Base-by-base conservation (phyloP, 2,888 invertebrate species). In the Pemphredon lugubris region DNA sequence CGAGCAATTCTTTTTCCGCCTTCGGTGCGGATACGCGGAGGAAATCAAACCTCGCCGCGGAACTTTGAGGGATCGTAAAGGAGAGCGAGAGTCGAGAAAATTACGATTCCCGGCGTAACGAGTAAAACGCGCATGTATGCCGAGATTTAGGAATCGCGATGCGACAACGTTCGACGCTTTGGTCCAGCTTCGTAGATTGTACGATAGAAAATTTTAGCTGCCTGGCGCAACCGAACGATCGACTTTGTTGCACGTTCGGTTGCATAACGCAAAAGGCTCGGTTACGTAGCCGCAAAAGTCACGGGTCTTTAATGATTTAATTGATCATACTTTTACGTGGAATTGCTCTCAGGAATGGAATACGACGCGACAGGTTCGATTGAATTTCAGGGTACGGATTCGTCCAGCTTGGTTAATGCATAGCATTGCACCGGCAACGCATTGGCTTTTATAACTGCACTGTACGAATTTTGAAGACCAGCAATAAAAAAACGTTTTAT, bases 261-360 rank as follows among this genome's bases (percentile, higher is more conserved):
- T 30, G 9, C 9, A 2, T 30, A 30, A 30, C 9, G 2, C 30
- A n/a, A n/a, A 2, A 1, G 30, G 9, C 30, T 53, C 68, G n/a
- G 26, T 53, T 59, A 32, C 73, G 14, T 16, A 57, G 39, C 20
- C 37, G 51, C 47, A 59, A 76, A 65, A 53, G 47, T 39, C 16
- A 14, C 48, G n/a, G n/a, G n/a, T n/a, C n/a, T n/a, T 37, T 68
- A 53, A 70, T 69, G 63, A 71, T 71, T 61, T 71, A 69, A 71
- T 71, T 70, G 61, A 53, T 48, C 42, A 21, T 50, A 21, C 47
- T 47, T 30, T 45, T 23, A 18, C 55, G 50, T 32, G 48, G 39
- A 45, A 53, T 30, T 30, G 9, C 9, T 30, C 30, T 30, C 9
- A n/a, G 7, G 30, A 30, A 9, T 30, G 30, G 30, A 1, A 2